These are phyloP conservation scores for Ornithorhynchus anatinus DNA, from an alignment of 2,113 vertebrate genomes.

Conservation along the genomic window DNA sequence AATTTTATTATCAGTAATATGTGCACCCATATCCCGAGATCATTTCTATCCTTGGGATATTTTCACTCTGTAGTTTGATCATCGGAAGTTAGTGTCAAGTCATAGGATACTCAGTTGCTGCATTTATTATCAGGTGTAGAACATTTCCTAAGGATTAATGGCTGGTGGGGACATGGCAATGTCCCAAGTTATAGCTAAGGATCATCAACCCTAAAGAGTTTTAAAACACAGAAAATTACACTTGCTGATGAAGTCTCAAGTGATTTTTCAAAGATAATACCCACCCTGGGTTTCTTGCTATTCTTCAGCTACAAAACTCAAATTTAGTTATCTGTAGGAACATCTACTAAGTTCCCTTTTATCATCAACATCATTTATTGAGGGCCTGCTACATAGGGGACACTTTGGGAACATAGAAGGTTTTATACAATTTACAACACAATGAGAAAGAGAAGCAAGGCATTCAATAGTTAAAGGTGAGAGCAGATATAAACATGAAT, in stretches of 20 bases:
- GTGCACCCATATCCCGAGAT: no score
- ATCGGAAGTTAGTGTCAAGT: no score
- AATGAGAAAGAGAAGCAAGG: no score
- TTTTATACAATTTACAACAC: no score
- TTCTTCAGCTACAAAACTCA: not conserved
- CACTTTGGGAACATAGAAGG: no score
- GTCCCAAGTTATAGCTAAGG: not conserved
- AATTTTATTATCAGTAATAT: not conserved
- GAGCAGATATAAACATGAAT: no score
- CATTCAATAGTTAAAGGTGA: no score
- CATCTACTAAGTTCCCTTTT: not conserved
- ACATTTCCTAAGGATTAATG: not conserved
- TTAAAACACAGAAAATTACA: not conserved
- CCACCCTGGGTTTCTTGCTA: not conserved
- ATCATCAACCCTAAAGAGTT: not conserved
- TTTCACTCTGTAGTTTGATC: no score
- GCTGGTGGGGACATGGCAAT: not conserved
- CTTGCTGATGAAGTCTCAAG: not conserved
- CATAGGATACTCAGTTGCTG: not conserved
- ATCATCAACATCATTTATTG: not conserved
- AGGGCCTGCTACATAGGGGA: no score
- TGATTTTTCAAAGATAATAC: not conserved
- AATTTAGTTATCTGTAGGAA: no score
- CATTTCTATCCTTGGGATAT: no score
- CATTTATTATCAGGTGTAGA: not conserved